Evolutionary conservation across 1,140 invertebrate genomes (phyloP).

Genomic region (Grapholita molesta): DNA sequence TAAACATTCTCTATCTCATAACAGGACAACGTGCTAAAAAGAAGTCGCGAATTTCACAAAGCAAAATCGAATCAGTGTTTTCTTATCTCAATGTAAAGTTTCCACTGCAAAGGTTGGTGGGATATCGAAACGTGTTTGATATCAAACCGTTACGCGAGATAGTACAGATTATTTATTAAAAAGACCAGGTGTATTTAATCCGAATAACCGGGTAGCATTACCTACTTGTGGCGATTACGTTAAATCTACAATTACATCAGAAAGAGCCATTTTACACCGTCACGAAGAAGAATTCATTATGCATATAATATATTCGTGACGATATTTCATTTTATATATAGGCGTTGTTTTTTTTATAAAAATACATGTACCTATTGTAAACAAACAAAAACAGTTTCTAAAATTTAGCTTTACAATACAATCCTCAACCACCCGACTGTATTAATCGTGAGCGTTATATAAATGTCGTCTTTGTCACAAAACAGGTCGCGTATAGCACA

Average conservation of each 20-base stretch:
- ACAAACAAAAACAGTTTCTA: not conserved
- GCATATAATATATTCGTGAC: too few relatives aligned
- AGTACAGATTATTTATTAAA: not conserved
- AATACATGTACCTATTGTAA: not conserved
- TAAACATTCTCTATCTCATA: slow-evolving; percentile 14
- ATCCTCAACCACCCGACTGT: not conserved
- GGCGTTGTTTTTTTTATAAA: not conserved
- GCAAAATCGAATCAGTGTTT: not conserved
- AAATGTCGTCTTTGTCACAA: slow-evolving; percentile 15
- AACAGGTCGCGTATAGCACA: slow-evolving; percentile 16
- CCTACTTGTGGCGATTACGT: slow-evolving; percentile 11
- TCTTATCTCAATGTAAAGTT: not conserved
- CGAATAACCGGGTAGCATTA: not conserved
- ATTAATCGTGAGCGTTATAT: slow-evolving; percentile 4
- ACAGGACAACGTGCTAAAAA: slow-evolving; percentile 2
- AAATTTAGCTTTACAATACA: not conserved
- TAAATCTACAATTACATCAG: not conserved
- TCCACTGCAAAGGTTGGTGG: not conserved
- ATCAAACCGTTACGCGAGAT: not conserved
- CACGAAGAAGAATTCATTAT: not conserved
- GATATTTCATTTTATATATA: too few relatives aligned
- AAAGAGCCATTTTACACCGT: not conserved
- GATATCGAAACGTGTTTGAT: not conserved
- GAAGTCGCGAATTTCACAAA: not conserved
- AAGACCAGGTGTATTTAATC: slow-evolving; percentile 5